Percentiles rank a stretch among this genome's conserved stretches.
Conservation (phyloP, 92 coral and sea anemone species). For the Porites cylindrica region DNA sequence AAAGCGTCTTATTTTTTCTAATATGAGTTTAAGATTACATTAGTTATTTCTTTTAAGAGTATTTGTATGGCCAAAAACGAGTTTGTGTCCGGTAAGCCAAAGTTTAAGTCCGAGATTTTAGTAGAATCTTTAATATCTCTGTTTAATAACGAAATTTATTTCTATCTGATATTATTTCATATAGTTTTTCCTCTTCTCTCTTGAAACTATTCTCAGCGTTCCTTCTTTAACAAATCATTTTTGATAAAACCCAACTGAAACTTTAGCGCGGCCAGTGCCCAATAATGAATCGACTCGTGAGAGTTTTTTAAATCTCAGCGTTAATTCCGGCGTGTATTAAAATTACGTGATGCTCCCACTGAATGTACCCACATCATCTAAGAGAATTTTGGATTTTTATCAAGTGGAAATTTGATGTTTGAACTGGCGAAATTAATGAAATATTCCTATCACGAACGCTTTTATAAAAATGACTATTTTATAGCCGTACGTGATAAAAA, state of each 20-base stretch:
- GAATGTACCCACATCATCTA: not conserved
- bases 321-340: not conserved
- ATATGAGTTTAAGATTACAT: no score
- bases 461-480: not conserved
- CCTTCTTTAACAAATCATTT: conserved; percentile 1
- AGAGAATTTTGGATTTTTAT: no score
- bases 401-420: no score
- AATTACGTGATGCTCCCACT: not conserved
- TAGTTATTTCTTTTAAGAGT: no score
- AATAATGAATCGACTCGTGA: not conserved
- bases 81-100: no score
- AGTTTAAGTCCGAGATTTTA: no score
- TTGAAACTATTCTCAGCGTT: not conserved
- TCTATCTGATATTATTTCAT: not conserved
- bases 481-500: not conserved
- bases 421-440: not conserved
- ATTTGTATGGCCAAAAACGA: no score
- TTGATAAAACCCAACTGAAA: conserved; percentile 8
- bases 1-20: conserved; percentile 1
- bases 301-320: not conserved
- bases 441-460: not conserved
- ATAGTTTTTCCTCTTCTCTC: not conserved
- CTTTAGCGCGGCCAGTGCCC: not conserved
- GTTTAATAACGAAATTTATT: not conserved
- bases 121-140: no score